Evolutionary conservation across 1,140 invertebrate genomes (phyloP), one percentile per base, ranked within the genome.

Genomic region (Dreissena polymorpha): DNA sequence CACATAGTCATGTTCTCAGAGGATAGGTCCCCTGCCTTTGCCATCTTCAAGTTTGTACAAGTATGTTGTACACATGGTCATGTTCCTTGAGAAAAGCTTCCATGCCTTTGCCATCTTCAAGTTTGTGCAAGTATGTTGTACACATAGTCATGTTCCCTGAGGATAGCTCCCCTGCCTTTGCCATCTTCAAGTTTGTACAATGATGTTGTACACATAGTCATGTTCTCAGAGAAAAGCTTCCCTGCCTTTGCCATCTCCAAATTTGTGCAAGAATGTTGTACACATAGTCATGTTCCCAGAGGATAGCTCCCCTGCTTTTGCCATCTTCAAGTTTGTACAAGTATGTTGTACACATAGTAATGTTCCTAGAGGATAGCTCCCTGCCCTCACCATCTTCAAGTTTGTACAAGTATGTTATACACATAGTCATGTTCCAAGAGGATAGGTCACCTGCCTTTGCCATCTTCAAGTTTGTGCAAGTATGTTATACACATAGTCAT

Each of bases 91-190:
- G 60, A 96, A 97, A 86, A 98, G 97, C 89, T 96, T 97, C 0
- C 95, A 97, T 13, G 98, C 98, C 0, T 99, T 99, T 94, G 97
- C 98, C 0, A 93, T 99, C 0, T 99, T 98, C 92, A 99, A 99
- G 93, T 99, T 99, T 92, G 95, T 96, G 50, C 97, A 96, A 95
- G 96, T 96, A 92, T 39, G 16, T 18, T 39, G n/a, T 67, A 39
- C 53, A 27, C 12, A 18, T 23, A 13, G 25, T n/a, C n/a, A 94
- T 98, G 50, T 99, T 96, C 90, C 94, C 96, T 0, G 95, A 97
- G 60, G 96, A 97, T 86, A 98, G 97, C 89, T 96, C 97, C 0
- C 95, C 97, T 13, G 98, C 98, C 0, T 99, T 99, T 94, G 97
- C 98, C 0, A 93, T 99, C 0, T 99, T 98, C 92, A 99, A 99